Base-by-base conservation (phyloP, 1,140 invertebrate species). In the Oreohelix idahoensis region DNA sequence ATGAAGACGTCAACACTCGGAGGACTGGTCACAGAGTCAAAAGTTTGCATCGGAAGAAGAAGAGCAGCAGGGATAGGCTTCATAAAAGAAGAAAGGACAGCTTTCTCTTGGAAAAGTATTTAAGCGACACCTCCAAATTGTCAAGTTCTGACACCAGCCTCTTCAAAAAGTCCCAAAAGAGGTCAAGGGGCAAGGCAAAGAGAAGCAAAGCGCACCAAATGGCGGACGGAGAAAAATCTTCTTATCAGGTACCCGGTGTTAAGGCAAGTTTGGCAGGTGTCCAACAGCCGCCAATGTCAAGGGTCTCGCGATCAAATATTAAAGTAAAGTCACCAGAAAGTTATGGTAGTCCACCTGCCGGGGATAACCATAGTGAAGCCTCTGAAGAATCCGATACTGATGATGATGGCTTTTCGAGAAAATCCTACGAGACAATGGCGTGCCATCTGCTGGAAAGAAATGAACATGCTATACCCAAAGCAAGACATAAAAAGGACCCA, bases 81-180 rank as follows among this genome's bases (percentile, higher is more conserved):
- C 23, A 17, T 10, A 32, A 66, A 5, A 66, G 63, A 35, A 29
- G 32, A 66, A 32, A 66, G 29, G 11, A n/a, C 63, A 66, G 8
- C 1, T 2, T 13, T 5, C 17, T 66, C 63, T 29, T 5, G 4
- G n/a, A 66, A 2, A 58, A n/a, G n/a, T n/a, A n/a, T n/a, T 8
- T 15, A 23, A 58, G 63, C 5, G 29, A 66, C 29, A 66, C 63
- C 8, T 29, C 63, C 8, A 29, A 23, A 66, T 10, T 66, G n/a
- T 66, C 63, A 4, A 66, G 63, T 35, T 66, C 63, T 66, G 63
- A 66, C 20, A 66, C 63, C 63, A 66, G 63, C 32, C n/a, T 66
- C 11, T 66, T 66, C n/a, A 66, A 17, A 32, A 29, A 66, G 17
- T 29, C 29, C 2, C n/a, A 29, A 11, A 1, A 10, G 17, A 2